Base-by-base conservation (phyloP, 1,140 invertebrate species). In the Pseudomyrmex sp. region DNA sequence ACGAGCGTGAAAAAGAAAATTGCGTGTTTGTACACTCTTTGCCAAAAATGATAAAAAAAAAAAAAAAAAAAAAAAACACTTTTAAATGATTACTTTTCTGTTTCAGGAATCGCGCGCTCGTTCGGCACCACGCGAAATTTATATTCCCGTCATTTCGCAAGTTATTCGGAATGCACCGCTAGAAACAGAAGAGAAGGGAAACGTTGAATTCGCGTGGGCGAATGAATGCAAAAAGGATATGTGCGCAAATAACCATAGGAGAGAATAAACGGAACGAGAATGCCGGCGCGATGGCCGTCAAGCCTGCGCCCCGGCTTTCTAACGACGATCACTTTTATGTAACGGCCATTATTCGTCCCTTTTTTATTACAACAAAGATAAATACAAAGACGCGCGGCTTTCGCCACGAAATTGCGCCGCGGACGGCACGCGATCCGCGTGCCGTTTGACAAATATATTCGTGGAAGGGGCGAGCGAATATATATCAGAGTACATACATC, bases 281-380 rank as follows among this genome's bases (percentile, higher is more conserved):
- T 75, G 62, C 63, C 62, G 75, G 70, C 75, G 65, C 50, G 76
- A 61, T 70, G 86, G 73, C 72, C 82, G 85, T 85, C 90, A 91
- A 91, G 90, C 90, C 82, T 74, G 89, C 66, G 82, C 79, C 5
- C 7, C 70, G 80, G 92, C 92, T 93, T 92, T 93, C 92, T 92
- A 93, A 92, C 87, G 85, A 91, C 91, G 91, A 89, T 91, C 85
- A 85, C 88, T 92, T 93, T 92, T 93, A 92, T 93, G 90, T 92
- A 93, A 93, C 91, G 91, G 88, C 85, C 90, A 91, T 93, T 93
- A 92, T 87, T 89, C 83, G 83, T 90, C 82, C 85, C 75, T 85
- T 88, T 89, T 89, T 91, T 91, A 90, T 91, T 91, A 93, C 91
- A 93, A 93, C 91, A 93, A 93, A 93, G 87, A 91, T 93, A 92